Conservation (phyloP, 2,888 invertebrate genomes). For the Apotomis turbidana region DNA sequence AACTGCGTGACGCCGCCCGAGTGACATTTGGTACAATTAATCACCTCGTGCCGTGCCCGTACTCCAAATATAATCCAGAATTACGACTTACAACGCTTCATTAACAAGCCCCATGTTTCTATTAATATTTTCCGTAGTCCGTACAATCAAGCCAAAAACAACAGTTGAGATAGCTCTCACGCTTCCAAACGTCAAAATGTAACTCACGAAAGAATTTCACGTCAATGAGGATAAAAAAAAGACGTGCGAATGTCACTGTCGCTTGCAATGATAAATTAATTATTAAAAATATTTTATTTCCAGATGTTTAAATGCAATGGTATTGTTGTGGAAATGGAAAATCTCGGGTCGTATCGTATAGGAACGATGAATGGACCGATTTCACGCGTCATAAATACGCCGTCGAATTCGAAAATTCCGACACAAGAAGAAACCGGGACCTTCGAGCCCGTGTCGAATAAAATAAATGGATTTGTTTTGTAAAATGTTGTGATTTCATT, state of each 20-base stretch:
- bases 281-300: slow-evolving; percentile 61
- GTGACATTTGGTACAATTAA: slow-evolving; percentile 73
- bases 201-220: slow-evolving; percentile 6
- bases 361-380: slow-evolving; percentile 74
- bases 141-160: slow-evolving; percentile 33
- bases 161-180: slow-evolving; percentile 41
- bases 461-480: slow-evolving; percentile 80
- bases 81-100: slow-evolving; percentile 53
- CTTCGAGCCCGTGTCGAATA: slow-evolving; percentile 78
- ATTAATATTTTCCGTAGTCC: slow-evolving; percentile 49
- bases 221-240: slow-evolving; percentile 22
- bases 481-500: slow-evolving; percentile 72
- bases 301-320: slow-evolving; percentile 66
- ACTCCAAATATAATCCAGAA: slow-evolving; percentile 49
- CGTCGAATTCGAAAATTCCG: slow-evolving; percentile 66
- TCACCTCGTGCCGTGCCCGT: slow-evolving; percentile 54
- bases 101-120: slow-evolving; percentile 54
- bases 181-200: slow-evolving; percentile 14
- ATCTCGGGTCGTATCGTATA: slow-evolving; percentile 64
- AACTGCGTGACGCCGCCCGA: slow-evolving; percentile 63
- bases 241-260: slow-evolving; percentile 9
- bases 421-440: slow-evolving; percentile 65
- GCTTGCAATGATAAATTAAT: slow-evolving; percentile 20
- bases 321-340: slow-evolving; percentile 81
- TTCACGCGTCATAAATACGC: slow-evolving; percentile 81